A percentile compares a stretch with the other conserved stretches of the same genome.
Evolutionary conservation across 2,797 vertebrate species (phyloP).

Genomic region (Helarctos malayanus): DNA sequence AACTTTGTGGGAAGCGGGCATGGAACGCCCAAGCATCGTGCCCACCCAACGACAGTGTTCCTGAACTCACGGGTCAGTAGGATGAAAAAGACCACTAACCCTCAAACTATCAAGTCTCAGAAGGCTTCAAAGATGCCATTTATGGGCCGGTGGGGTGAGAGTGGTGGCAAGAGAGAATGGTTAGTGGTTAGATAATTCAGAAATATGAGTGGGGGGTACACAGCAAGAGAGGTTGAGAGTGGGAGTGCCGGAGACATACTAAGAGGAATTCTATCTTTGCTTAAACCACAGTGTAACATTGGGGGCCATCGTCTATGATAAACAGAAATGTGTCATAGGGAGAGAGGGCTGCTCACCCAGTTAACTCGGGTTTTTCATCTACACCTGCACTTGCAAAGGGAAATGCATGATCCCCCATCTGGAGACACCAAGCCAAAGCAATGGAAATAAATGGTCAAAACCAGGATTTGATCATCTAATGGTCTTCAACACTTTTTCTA

Average conservation of each 20-base stretch:
- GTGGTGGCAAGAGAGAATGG: neutral
- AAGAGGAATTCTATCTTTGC: neutral
- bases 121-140: conserved; percentile 1
- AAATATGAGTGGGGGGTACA: neutral
- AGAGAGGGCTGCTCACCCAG: neutral
- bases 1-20: neutral
- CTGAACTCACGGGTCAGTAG: neutral
- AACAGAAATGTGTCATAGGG: neutral
- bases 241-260: neutral
- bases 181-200: neutral
- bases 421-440: conserved; percentile 20
- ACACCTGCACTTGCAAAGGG: neutral
- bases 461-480: neutral
- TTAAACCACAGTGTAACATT: neutral
- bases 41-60: neutral
- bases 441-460: neutral
- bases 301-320: neutral
- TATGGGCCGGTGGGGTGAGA: no score
- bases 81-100: neutral
- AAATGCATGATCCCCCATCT: neutral
- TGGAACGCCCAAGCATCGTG: neutral
- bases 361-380: neutral
- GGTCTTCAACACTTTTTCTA: neutral
- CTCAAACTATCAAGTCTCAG: neutral
- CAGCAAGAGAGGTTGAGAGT: neutral